phyloP scores from a whole-genome alignment of 2,888 invertebrate species.

The Dysmachus trigonus region DNA sequence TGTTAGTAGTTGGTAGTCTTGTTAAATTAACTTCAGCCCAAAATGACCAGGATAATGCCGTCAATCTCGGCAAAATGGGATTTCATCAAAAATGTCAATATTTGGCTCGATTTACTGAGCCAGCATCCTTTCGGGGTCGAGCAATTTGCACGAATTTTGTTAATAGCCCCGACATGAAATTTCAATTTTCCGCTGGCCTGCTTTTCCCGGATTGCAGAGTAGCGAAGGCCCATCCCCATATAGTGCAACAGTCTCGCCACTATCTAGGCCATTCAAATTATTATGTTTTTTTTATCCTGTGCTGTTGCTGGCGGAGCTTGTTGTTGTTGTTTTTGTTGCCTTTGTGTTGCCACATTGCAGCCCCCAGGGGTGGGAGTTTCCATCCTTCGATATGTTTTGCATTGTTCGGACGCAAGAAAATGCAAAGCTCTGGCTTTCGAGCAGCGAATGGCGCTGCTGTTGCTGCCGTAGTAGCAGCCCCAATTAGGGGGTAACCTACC shows the following conservation, averaged over 20 bases:
- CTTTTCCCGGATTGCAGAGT: not conserved
- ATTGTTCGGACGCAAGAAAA: not conserved
- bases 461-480: not conserved
- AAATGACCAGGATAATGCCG: not conserved
- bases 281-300: not conserved
- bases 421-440: not conserved
- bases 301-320: not conserved
- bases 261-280: constrained; percentile 20
- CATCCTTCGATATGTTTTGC: not conserved
- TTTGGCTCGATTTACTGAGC: not conserved
- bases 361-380: not conserved
- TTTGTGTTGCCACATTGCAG: not conserved
- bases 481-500: not conserved
- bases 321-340: not conserved
- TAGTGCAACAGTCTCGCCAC: constrained; percentile 5
- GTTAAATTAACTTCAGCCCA: not conserved
- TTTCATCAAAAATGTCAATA: constrained; percentile 24
- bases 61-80: not conserved
- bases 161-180: constrained; percentile 22
- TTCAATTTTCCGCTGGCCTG: not conserved
- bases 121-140: constrained; percentile 2
- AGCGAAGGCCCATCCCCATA: not conserved
- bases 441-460: not conserved
- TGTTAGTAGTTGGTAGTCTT: too few relatives aligned
- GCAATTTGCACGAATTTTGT: not conserved